phyloP scores from a whole-genome alignment of 2,113 vertebrate species.

The Melanostigma gelatinosum region DNA sequence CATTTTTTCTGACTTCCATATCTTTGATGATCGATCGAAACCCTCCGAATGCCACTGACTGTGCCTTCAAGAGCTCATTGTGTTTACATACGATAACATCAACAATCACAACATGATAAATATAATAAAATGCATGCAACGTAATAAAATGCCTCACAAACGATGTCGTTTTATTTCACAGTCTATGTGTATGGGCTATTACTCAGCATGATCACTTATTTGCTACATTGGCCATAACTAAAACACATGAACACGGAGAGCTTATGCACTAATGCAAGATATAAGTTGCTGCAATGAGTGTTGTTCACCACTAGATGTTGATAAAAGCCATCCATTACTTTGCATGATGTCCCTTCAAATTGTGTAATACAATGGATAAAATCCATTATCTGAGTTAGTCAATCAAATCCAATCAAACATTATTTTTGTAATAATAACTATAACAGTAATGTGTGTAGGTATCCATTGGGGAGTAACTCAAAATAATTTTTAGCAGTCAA shows the following conservation, averaged over 20 bases:
- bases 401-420: neutral
- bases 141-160: neutral
- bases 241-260: neutral
- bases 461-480: neutral
- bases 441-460: neutral
- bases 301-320: constrained; percentile 43
- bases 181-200: neutral
- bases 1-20: neutral
- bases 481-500: neutral
- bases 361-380: neutral
- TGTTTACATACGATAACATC: neutral
- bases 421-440: neutral
- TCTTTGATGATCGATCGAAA: neutral
- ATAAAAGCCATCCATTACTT: constrained; percentile 14
- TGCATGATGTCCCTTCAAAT: neutral
- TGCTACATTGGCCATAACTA: neutral
- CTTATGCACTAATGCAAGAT: neutral
- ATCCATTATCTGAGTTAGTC: neutral
- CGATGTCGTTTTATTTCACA: neutral
- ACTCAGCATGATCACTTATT: constrained; percentile 2
- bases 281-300: constrained; percentile 21
- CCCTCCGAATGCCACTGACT: neutral
- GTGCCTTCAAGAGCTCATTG: neutral
- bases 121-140: neutral
- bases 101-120: neutral